Evolutionary conservation across 1,140 invertebrate species (phyloP), one percentile per base, ranked within the genome.

Genomic region (Elymnias hypermnestra): DNA sequence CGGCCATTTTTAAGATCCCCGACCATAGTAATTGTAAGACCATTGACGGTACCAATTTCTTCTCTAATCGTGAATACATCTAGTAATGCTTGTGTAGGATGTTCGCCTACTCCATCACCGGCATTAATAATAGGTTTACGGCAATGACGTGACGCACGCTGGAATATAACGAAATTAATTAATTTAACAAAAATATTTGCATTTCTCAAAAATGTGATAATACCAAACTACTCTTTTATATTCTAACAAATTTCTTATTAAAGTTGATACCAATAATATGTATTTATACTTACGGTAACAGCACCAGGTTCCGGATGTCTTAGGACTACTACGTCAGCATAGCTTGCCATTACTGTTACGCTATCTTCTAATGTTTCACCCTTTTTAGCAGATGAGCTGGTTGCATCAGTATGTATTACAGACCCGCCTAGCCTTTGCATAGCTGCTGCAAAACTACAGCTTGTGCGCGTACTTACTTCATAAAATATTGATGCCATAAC

Each of bases 61-160:
- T 99, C 96, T 69, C 98, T 89, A 59, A 99, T 99, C 9, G 98
- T 99, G 70, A 98, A 99, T 4, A 99, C 91, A 84, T 99, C 98
- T 1, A 99, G 87, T 8, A 99, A 82, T 0, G 98, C 98, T 88
- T 99, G 98, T 0, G 97, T 99, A 0, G 98, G 98, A 88, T 99
- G 98, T 87, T 99, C 97, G 0, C 98, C 98, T 3, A 96, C 90
- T 14, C 98, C 98, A 88, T 99, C 98, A 8, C 98, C 98, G 15
- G 97, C 98, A 89, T 99, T 99, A 21, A 99, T 93, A 2, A 99
- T 79, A 0, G 98, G 97, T 67, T 95, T 97, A 0, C 93, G 89
- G 63, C 92, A 94, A 46, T 92, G 91, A 8, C 90, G 87, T 0
- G 96, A 91, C 9, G 95, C 96, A 64, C 90, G 89, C 94, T 97